Evolutionary conservation across 1,140 invertebrate species (phyloP).

Genomic region (Lepidotrigona ventralis): DNA sequence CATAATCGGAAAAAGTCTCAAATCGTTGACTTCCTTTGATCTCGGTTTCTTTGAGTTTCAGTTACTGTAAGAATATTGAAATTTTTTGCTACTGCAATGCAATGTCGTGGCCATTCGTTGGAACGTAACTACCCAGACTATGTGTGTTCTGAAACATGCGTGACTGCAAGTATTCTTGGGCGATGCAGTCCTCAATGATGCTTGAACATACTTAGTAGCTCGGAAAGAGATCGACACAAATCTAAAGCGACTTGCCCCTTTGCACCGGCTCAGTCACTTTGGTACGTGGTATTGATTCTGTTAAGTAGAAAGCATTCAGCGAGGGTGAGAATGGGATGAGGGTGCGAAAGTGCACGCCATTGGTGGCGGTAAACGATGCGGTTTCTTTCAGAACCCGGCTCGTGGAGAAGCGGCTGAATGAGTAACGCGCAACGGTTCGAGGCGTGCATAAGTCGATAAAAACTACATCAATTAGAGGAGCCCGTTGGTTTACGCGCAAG

Average conservation of each 20-base stretch:
- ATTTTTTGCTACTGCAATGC: too few relatives aligned
- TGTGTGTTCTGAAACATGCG: neutral
- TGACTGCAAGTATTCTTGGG: slow-evolving; percentile 14
- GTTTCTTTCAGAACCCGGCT: slow-evolving; percentile 74
- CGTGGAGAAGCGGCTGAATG: slow-evolving; percentile 70
- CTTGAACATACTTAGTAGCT: slow-evolving; percentile 34
- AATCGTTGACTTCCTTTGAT: too few relatives aligned
- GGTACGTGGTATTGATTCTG: slow-evolving; percentile 66
- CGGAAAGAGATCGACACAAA: slow-evolving; percentile 41
- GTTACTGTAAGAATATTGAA: too few relatives aligned
- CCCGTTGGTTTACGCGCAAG: slow-evolving; percentile 64
- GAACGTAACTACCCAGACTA: neutral
- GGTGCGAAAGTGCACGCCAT: slow-evolving; percentile 67
- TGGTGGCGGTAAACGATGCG: slow-evolving; percentile 75
- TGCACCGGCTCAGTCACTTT: slow-evolving; percentile 58
- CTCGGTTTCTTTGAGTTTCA: too few relatives aligned
- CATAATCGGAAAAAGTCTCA: too few relatives aligned
- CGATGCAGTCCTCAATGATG: slow-evolving; percentile 6
- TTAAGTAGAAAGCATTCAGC: slow-evolving; percentile 66
- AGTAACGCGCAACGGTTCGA: slow-evolving; percentile 72
- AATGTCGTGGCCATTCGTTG: too few relatives aligned
- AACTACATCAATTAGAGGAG: slow-evolving; percentile 76
- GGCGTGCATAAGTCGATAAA: slow-evolving; percentile 75
- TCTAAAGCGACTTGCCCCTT: slow-evolving; percentile 30
- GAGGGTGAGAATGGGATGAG: slow-evolving; percentile 59